Evolutionary conservation across 2,888 invertebrate genomes (phyloP), one percentile per base, ranked within the genome.

Genomic region (Hartigia nigra): DNA sequence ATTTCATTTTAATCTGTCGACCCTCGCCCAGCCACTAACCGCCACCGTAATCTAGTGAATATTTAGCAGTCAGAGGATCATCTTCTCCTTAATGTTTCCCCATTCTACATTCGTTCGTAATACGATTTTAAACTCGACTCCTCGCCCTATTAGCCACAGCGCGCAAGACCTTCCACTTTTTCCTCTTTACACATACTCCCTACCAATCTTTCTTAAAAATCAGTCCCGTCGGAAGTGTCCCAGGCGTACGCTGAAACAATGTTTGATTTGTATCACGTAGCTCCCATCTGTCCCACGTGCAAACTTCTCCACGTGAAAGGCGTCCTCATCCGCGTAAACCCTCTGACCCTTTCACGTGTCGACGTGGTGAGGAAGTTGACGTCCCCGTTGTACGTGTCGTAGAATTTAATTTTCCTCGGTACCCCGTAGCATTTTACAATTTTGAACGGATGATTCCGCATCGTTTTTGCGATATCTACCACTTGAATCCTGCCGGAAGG

Each of bases 31-130:
- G 12, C 69, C 39, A 35, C 76, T 76, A 76, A 72, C 78, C 72
- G 76, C 35, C 69, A 70, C 36, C 34, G 72, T 75, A 70, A 76
- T 55, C 78, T 78, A 34, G 75, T 78, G 78, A 78, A 78, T 78
- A 78, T 78, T 75, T 76, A 78, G 37, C 76, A 76, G 36, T 39
- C 78, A 12, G 12, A 55, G 36, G 72, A 37, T 78, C 76, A 76
- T 72, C 76, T 72, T 76, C 35, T 39, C 76, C 78, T 39, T 72
- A 12, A 31, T 12, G 72, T 14, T 32, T 70, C n/a, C 32, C 70
- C 70, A 70, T 78, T 32, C 78, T 9, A 36, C 37, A 12, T 70
- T 32, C 34, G 31, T 35, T 70, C 9, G 14, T 37, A 76, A 69
- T 75, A 72, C 31, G 31, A 72, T 31, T 72, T 34, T 32, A 23